Percentiles rank a stretch among this genome's conserved stretches.
Evolutionary conservation across 2,113 vertebrate genomes (phyloP).

Genomic region (Indri indri): DNA sequence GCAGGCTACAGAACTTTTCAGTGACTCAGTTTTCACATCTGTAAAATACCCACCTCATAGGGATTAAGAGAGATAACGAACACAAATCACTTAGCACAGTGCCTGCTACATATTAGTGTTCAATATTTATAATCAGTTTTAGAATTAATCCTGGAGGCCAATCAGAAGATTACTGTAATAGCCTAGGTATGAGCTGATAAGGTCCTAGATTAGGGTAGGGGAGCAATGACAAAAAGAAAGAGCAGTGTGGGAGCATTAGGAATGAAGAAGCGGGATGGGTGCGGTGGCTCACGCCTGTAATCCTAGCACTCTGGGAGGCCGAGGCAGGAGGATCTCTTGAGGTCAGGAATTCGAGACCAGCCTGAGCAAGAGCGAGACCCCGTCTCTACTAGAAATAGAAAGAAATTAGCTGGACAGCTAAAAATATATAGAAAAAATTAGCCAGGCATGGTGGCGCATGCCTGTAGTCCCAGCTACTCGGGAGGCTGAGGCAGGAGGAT

Average conservation of each 20-base stretch:
- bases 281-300: no score
- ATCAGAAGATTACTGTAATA: neutral
- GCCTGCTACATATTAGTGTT: neutral
- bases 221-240: neutral
- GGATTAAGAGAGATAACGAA: neutral
- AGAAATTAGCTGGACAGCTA: no score
- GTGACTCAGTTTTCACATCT: conserved; percentile 1
- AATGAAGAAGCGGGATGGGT: neutral
- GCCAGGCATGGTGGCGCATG: no score
- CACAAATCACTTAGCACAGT: neutral
- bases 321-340: no score
- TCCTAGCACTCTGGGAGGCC: no score
- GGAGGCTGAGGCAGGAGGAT: no score
- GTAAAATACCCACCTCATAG: neutral
- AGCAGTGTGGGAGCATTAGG: neutral
- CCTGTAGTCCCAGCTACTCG: no score
- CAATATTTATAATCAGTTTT: neutral
- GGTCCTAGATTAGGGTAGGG: neutral
- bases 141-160: conserved; percentile 23
- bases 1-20: neutral
- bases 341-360: no score
- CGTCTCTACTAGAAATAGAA: no score
- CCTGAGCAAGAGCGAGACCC: no score
- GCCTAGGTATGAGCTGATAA: neutral
- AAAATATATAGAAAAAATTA: no score